phyloP scores from a whole-genome alignment of 2,113 vertebrate genomes.

The Xiphias gladius region DNA sequence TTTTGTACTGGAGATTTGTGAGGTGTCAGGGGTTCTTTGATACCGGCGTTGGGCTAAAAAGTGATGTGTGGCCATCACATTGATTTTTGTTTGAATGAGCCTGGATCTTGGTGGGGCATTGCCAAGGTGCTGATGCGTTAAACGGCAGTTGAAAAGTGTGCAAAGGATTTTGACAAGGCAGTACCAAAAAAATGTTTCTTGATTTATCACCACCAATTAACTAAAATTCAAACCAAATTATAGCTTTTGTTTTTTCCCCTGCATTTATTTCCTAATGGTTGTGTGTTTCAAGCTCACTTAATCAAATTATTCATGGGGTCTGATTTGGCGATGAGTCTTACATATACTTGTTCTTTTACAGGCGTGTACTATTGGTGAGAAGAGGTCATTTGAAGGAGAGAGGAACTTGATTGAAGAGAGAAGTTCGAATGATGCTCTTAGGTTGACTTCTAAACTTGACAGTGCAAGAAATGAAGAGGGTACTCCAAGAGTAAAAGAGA shows the following conservation, averaged over 20 bases:
- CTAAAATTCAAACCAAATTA: constrained; percentile 36
- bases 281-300: constrained; percentile 40
- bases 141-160: constrained; percentile 22
- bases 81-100: constrained; percentile 68
- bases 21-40: constrained; percentile 37
- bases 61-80: constrained; percentile 58
- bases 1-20: constrained; percentile 71
- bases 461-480: constrained; percentile 63
- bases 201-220: constrained; percentile 12
- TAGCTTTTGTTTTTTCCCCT: neutral
- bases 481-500: constrained; percentile 41
- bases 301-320: constrained; percentile 49
- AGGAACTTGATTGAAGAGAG: constrained; percentile 77
- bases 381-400: constrained; percentile 75
- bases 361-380: constrained; percentile 74
- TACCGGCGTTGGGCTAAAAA: constrained; percentile 28
- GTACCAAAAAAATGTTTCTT: neutral
- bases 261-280: constrained; percentile 16
- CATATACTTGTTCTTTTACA: constrained; percentile 83
- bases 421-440: constrained; percentile 66
- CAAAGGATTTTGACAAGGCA: constrained; percentile 26
- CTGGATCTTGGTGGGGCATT: constrained; percentile 64
- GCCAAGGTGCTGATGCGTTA: constrained; percentile 70
- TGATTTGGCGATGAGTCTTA: constrained; percentile 76
- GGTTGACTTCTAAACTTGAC: constrained; percentile 65